Evolutionary conservation across 1,140 invertebrate genomes (phyloP), one percentile per base, ranked within the genome.

Genomic region (Phthorimaea operculella): DNA sequence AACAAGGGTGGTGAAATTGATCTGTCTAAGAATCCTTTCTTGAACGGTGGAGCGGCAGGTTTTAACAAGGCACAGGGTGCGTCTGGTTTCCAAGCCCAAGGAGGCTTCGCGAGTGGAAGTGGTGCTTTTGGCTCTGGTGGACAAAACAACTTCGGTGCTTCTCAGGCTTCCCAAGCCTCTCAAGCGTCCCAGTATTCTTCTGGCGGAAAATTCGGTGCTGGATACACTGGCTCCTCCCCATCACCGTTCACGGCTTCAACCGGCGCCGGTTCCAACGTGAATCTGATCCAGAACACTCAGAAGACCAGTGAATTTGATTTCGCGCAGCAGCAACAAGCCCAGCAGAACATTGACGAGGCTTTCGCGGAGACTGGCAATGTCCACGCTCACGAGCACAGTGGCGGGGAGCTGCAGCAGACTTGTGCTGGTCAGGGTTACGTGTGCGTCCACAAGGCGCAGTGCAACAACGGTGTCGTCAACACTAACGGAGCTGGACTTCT

Each of bases 381-480:
- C 12, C 64, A 63, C 11, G 66, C 53, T 16, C 61, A 69, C 33
- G 60, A 60, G 33, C 59, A 59, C 14, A 51, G 33, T 42, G 75
- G 60, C n/a, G 77, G 77, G 1, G 81, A 76, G 1, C 47, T 86
- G 52, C 76, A 82, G 53, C 77, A 85, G 58, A 79, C 82, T 9
- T 90, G 89, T 60, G 74, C 74, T 54, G 88, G 87, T 9, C 69
- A 81, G 28, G 87, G 87, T 47, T 87, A 86, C 66, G 85, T 87
- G 44, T 90, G 89, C 66, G 89, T 90, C 0, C 67, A 83, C 0
- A 88, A 86, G 50, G 55, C 86, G 1, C 82, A 87, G 56, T 90
- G 89, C 63, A 73, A 79, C 57, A 87, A 90, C 56, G 89, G 89
- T 51, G 86, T 87, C 8, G 86, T 88, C 12, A 87, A 75, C 70